Evolutionary conservation across 2,113 vertebrate genomes (phyloP).

Genomic region (Steatornis caripensis): DNA sequence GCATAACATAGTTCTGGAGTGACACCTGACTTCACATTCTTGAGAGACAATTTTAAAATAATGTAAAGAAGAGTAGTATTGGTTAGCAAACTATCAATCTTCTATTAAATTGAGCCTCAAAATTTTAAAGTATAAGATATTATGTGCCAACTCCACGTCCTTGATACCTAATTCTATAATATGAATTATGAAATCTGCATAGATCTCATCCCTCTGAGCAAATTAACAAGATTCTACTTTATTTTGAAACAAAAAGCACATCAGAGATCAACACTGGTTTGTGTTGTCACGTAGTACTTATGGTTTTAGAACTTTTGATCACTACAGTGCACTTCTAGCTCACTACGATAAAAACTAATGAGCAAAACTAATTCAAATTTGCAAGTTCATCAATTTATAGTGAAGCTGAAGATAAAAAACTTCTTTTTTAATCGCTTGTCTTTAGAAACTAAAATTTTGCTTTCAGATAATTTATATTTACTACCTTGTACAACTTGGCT

Average conservation of each 20-base stretch:
- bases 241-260: neutral
- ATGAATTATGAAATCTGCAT: neutral
- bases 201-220: neutral
- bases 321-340: neutral
- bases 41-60: neutral
- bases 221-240: neutral
- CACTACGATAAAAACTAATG: neutral
- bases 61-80: neutral
- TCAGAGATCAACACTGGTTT: neutral
- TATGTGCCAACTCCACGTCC: neutral
- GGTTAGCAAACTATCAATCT: neutral
- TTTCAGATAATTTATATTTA: neutral
- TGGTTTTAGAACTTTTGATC: neutral
- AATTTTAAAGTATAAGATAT: neutral
- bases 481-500: neutral
- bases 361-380: neutral
- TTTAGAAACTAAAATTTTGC: neutral
- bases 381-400: neutral
- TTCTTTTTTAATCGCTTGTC: neutral
- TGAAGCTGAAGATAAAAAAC: neutral
- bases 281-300: neutral
- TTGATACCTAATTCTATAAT: neutral
- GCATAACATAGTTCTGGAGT: neutral
- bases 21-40: neutral
- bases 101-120: neutral